Evolutionary conservation across 2,113 vertebrate genomes (phyloP).

Genomic region (Potamarius usumacintae): DNA sequence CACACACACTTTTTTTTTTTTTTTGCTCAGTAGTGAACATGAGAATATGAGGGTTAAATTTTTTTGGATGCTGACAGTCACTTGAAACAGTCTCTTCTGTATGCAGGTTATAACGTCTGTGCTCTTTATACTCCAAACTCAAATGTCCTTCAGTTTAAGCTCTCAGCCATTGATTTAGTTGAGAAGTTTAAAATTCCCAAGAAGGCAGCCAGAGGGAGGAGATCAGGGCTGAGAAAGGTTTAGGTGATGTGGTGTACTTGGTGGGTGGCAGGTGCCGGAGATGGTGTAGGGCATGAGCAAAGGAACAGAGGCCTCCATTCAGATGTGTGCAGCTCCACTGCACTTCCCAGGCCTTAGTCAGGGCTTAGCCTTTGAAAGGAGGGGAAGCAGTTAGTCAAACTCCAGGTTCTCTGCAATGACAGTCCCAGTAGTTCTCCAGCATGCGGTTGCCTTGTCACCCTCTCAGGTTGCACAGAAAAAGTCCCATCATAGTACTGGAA

Average conservation of each 20-base stretch:
- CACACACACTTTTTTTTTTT: no score
- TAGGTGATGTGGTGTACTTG: slow-evolving; percentile 29
- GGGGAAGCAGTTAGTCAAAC: slow-evolving; percentile 57
- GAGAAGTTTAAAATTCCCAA: slow-evolving; percentile 32
- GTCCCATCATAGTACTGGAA: slow-evolving; percentile 37
- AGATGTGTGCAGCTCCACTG: slow-evolving; percentile 25
- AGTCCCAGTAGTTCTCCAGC: slow-evolving; percentile 40
- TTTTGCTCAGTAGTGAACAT: not conserved
- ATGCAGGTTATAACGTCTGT: slow-evolving; percentile 1
- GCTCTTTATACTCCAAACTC: slow-evolving; percentile 14
- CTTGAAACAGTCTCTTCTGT: not conserved
- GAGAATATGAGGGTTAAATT: not conserved
- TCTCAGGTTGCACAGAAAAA: slow-evolving; percentile 53
- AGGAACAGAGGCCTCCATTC: slow-evolving; percentile 57
- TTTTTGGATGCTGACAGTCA: not conserved
- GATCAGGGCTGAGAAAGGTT: slow-evolving; percentile 34
- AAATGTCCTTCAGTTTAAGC: slow-evolving; percentile 14
- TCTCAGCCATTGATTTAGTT: slow-evolving; percentile 29
- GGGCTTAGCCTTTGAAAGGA: slow-evolving; percentile 42
- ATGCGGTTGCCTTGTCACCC: slow-evolving; percentile 45
- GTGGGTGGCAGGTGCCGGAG: slow-evolving; percentile 49
- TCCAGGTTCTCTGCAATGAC: slow-evolving; percentile 44
- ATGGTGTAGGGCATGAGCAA: slow-evolving; percentile 7
- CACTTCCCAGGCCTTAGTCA: slow-evolving; percentile 5
- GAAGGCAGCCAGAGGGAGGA: slow-evolving; percentile 10